Percentiles rank a stretch among this genome's conserved stretches.
Evolutionary conservation across 2,797 vertebrate species (phyloP).

Genomic region (Coregonus ussuriensis): DNA sequence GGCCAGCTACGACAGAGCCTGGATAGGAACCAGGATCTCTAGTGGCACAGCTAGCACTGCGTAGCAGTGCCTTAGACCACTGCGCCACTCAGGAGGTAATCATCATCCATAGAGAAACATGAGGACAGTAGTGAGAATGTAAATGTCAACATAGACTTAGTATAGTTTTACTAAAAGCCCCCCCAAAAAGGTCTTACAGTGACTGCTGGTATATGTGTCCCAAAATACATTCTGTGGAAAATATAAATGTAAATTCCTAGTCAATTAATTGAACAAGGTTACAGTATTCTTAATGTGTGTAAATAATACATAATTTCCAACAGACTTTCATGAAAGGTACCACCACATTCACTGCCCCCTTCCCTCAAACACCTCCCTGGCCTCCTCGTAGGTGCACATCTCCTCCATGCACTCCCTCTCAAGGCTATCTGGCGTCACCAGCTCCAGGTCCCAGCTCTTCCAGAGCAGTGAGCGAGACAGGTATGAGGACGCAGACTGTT

Average conservation of each 20-base stretch:
- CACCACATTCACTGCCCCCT: neutral
- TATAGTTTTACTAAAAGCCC: too few species aligned
- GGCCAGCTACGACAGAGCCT: too few species aligned
- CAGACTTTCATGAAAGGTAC: neutral
- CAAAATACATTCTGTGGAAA: slow-evolving; percentile 58
- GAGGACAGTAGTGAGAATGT: too few species aligned
- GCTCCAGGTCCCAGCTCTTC: slow-evolving; percentile 89
- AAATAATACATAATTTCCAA: neutral
- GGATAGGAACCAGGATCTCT: too few species aligned
- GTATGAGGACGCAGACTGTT: slow-evolving; percentile 72
- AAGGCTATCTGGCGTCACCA: slow-evolving; percentile 71
- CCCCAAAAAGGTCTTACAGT: slow-evolving; percentile 55
- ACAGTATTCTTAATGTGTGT: too few species aligned
- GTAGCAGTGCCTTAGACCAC: too few species aligned
- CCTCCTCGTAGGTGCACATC: slow-evolving; percentile 85
- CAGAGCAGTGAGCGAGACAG: slow-evolving; percentile 80
- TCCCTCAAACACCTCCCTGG: slow-evolving; percentile 80
- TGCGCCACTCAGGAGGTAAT: too few species aligned
- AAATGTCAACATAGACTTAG: too few species aligned
- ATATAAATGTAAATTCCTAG: neutral
- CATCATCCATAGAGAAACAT: neutral
- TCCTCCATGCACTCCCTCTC: slow-evolving; percentile 85
- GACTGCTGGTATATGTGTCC: slow-evolving; percentile 36
- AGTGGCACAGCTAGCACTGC: too few species aligned
- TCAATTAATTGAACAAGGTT: too few species aligned